Conservation (phyloP, 2,113 vertebrate species). For the Barnardius zonarius region DNA sequence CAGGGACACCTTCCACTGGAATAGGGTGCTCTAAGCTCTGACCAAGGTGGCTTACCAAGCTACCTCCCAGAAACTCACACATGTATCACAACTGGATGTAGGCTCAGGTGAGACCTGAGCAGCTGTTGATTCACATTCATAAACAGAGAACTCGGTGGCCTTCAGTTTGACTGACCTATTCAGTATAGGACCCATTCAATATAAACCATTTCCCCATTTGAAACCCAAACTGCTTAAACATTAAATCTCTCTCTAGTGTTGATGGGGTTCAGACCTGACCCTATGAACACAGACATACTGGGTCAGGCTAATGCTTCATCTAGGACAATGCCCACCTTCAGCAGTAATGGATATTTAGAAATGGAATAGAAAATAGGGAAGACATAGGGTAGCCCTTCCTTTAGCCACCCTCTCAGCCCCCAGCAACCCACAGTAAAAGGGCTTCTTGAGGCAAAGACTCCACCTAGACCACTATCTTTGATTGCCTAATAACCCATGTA, state of each 20-base stretch:
- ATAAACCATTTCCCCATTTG: not conserved
- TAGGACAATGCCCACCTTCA: not conserved
- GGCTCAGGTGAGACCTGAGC: not conserved
- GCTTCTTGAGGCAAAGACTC: not conserved
- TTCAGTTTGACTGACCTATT: not conserved
- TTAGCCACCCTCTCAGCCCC: not conserved
- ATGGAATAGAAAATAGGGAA: not conserved
- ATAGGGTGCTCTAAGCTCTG: not conserved
- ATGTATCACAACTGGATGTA: not conserved
- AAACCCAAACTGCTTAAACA: not conserved
- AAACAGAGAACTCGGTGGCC: rapidly evolving
- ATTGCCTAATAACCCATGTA: too few relatives aligned
- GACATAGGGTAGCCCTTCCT: not conserved
- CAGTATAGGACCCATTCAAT: not conserved
- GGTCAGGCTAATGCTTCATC: not conserved
- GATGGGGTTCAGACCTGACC: not conserved
- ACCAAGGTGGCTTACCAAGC: not conserved
- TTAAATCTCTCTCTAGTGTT: rapidly evolving
- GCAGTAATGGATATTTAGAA: not conserved
- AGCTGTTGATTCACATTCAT: rapidly evolving
- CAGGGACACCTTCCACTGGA: not conserved
- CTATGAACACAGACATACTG: not conserved
- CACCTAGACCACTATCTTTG: not conserved
- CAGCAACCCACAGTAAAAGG: not conserved
- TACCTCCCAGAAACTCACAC: not conserved